Evolutionary conservation across 2,888 invertebrate species (phyloP).

Genomic region (Selenia dentaria): DNA sequence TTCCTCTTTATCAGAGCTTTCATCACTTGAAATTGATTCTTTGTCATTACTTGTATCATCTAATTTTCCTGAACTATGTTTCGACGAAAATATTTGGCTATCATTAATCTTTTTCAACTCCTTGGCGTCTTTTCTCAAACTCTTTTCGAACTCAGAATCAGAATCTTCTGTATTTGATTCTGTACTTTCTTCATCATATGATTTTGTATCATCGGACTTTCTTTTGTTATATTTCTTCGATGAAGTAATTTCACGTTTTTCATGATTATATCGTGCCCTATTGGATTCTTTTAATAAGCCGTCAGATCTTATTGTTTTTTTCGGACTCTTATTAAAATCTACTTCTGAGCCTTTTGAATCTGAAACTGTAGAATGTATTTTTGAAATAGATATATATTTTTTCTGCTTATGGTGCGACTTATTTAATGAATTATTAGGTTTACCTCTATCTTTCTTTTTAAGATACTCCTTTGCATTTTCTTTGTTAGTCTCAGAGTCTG

Average conservation of each 20-base stretch:
- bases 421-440: not conserved
- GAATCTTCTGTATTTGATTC: not conserved
- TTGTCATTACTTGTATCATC: no score
- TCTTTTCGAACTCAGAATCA: not conserved
- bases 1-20: no score
- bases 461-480: not conserved
- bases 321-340: not conserved
- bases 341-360: not conserved
- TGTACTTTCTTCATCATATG: not conserved
- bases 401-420: not conserved
- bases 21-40: no score
- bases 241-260: not conserved
- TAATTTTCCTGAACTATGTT: no score
- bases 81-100: no score
- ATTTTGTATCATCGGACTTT: not conserved
- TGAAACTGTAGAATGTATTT: not conserved
- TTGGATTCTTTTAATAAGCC: not conserved
- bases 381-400: not conserved
- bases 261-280: not conserved
- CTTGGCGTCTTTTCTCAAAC: not conserved
- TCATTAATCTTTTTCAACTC: no score
- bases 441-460: not conserved
- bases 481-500: not conserved
- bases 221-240: not conserved
- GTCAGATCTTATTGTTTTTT: not conserved